Evolutionary conservation across 2,888 invertebrate genomes (phyloP).

Genomic region (Diachrysia chrysitis): DNA sequence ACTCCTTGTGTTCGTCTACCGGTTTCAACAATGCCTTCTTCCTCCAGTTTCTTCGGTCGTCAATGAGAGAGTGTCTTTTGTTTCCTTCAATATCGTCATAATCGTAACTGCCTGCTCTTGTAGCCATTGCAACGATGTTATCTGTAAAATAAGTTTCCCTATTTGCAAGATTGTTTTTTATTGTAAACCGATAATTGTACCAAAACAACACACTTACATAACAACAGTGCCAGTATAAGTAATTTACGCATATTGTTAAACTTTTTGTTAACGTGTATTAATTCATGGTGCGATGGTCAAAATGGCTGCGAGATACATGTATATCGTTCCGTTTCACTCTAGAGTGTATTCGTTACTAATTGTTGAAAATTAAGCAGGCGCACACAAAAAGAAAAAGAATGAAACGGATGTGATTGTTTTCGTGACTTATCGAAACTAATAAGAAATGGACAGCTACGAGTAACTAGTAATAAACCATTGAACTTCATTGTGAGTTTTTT

Average conservation of each 20-base stretch:
- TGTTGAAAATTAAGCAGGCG: conserved; percentile 63
- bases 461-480: conserved; percentile 32
- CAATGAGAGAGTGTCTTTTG: conserved; percentile 74
- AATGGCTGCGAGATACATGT: conserved; percentile 56
- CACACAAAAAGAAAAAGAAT: conserved; percentile 64
- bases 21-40: conserved; percentile 76
- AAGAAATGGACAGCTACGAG: conserved; percentile 57
- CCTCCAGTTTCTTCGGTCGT: conserved; percentile 81
- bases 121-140: conserved; percentile 74
- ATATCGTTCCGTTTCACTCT: conserved; percentile 67
- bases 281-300: conserved; percentile 51
- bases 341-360: conserved; percentile 64
- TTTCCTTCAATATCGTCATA: conserved; percentile 77
- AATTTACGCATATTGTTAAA: conserved; percentile 74
- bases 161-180: conserved; percentile 33
- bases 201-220: conserved; percentile 75
- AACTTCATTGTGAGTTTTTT: conserved; percentile 13
- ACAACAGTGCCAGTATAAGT: conserved; percentile 78
- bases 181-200: conserved; percentile 7
- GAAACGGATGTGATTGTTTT: conserved; percentile 70
- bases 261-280: conserved; percentile 55
- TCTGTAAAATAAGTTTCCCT: conserved; percentile 68
- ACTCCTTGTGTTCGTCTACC: conserved; percentile 74
- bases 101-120: conserved; percentile 73
- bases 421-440: conserved; percentile 63